Base-by-base conservation (phyloP, 2,113 vertebrate species). In the Triplophysa tibetana region DNA sequence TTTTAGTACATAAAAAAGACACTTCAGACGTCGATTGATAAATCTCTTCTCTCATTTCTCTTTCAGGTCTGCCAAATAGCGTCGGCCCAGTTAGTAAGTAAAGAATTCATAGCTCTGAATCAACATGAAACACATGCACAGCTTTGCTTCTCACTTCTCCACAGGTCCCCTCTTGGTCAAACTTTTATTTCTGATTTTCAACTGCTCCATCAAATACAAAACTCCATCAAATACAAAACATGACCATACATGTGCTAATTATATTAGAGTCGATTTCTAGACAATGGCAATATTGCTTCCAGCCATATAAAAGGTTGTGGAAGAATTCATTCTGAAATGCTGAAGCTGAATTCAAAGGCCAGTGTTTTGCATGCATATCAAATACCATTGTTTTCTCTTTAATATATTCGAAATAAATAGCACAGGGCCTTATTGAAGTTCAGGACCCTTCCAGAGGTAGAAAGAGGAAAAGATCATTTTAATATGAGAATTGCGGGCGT, bases 11-110 rank as follows among this genome's bases (percentile, higher is more conserved):
- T n/a, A 8, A 3, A 56, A 56, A 52, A 1, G 14, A 1, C 48
- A 52, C 2, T 52, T 29, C 29, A 29, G 29, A 29, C 29, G 29
- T 29, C 29, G 4, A 38, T 38, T 26, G 1, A 1, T 64, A 29
- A n/a, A 76, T 52, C 45, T 76, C 7, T 76, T 79, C 23, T 56
- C 68, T 67, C 52, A 58, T 91, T 79, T 91, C 83, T 93, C 75
- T 88, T 91, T 23, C 93, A 98, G 97, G 97, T 95, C 93, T 96
- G 86, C 95, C 96, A 89, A 98, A 95, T 93, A 96, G 93, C 93
- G 94, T 96, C 93, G 96, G 96, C 93, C 96, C 97, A 85, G 96
- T 96, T 94, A 98, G 98, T 99, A 98, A 99, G 97, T 99, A 96
- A 94, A 92, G 9, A 52, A 78, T 70, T 76, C 76, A 79, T 79